Evolutionary conservation across 92 coral and sea anemone genomes (phyloP).

Genomic region (Umimayanthus chanpuru): DNA sequence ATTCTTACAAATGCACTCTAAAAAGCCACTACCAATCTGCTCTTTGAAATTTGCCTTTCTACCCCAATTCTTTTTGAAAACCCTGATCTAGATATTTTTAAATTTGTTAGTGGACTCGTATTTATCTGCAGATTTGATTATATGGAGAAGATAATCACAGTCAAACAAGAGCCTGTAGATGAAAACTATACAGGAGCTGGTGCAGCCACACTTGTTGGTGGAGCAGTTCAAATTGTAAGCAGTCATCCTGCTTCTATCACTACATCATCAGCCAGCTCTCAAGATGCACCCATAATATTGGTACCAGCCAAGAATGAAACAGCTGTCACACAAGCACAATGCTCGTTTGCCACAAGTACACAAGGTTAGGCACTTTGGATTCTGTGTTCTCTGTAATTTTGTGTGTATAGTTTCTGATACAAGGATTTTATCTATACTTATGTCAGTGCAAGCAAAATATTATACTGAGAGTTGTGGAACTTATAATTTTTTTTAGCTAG

Average conservation of each 20-base stretch:
- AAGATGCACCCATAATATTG: constrained; percentile 34
- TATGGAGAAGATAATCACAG: constrained; percentile 94
- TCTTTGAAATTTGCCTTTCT: no score
- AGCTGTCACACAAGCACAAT: constrained; percentile 31
- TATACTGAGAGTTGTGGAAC: no score
- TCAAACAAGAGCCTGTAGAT: constrained; percentile 89
- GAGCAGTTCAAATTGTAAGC: constrained; percentile 35
- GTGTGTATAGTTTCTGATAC: background rate
- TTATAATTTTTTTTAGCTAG: no score
- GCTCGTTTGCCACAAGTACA: constrained; percentile 35
- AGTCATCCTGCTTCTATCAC: constrained; percentile 11
- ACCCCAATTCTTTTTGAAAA: background rate
- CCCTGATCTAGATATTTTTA: background rate
- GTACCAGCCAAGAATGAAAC: constrained; percentile 44
- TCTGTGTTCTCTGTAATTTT: background rate
- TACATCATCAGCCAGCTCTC: background rate
- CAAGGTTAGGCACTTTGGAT: constrained; percentile 10
- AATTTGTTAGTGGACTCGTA: background rate
- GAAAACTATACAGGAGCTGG: constrained; percentile 54
- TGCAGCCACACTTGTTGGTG: constrained; percentile 19
- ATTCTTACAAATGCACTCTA: no score
- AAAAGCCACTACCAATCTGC: no score
- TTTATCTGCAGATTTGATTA: constrained; percentile 56
- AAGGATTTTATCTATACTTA: no score
- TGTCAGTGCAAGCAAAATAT: no score